Conservation (phyloP, 2,888 invertebrate species). For the Cloeon dipterum region DNA sequence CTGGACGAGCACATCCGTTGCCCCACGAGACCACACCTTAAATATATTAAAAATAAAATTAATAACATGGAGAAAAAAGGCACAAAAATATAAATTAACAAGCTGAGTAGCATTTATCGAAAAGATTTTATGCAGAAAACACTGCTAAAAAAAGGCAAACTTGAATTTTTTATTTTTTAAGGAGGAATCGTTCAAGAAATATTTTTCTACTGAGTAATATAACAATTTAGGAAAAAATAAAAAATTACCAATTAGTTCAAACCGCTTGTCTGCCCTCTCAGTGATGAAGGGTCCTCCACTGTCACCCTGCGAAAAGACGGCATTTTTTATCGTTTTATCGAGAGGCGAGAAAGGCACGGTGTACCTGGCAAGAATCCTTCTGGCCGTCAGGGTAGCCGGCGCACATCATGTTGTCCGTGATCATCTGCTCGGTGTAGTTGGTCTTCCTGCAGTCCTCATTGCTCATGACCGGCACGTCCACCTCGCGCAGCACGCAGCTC, state of each 20-base stretch:
- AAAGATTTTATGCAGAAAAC: too few relatives aligned
- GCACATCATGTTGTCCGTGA: constrained; percentile 73
- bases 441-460: constrained; percentile 51
- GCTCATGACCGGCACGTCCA: constrained; percentile 43
- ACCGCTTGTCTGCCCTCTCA: constrained; percentile 44
- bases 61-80: too few relatives aligned
- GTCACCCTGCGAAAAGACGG: constrained; percentile 36
- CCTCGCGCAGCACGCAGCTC: constrained; percentile 61
- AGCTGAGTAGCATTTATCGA: too few relatives aligned
- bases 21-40: constrained; percentile 72
- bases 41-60: too few relatives aligned
- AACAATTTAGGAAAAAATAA: too few relatives aligned
- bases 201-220: too few relatives aligned
- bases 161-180: constrained; percentile 14
- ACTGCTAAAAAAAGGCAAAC: too few relatives aligned
- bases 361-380: constrained; percentile 64
- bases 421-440: constrained; percentile 63
- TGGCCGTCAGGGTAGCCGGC: constrained; percentile 54
- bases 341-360: too few relatives aligned
- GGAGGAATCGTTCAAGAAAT: too few relatives aligned
- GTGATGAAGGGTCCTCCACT: constrained; percentile 58
- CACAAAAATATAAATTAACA: too few relatives aligned
- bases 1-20: constrained; percentile 63
- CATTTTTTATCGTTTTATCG: background rate
- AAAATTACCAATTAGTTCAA: constrained; percentile 46